Percentiles rank a stretch among this genome's conserved stretches.
These are phyloP conservation scores for Sterrhoptilus dennistouni DNA, from an alignment of 2,113 vertebrate genomes.

Conservation along the genomic window DNA sequence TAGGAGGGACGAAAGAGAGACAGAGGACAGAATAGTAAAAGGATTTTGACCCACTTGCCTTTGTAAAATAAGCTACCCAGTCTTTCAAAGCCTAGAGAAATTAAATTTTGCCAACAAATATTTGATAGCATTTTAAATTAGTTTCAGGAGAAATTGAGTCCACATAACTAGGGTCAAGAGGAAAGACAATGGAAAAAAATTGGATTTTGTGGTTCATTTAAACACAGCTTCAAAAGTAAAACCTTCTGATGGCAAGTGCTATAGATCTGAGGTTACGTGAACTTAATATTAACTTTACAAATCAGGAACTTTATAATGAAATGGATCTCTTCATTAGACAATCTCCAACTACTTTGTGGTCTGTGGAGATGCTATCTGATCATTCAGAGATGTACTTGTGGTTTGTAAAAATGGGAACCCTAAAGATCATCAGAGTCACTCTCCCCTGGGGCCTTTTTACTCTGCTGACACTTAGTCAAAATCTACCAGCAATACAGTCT, in stretches of 20 bases:
- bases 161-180: neutral
- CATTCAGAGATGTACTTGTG: constrained; percentile 82
- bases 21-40: neutral
- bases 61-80: neutral
- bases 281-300: constrained; percentile 59
- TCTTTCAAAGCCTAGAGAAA: neutral
- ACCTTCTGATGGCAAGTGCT: neutral
- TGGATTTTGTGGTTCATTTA: neutral
- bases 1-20: neutral
- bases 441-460: constrained; percentile 83
- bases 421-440: constrained; percentile 73
- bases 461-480: constrained; percentile 82
- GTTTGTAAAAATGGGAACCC: constrained; percentile 80
- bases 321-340: constrained; percentile 74
- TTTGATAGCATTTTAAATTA: neutral
- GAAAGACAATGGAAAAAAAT: neutral
- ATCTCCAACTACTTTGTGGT: constrained; percentile 69
- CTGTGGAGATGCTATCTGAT: constrained; percentile 80
- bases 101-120: neutral
- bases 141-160: neutral
- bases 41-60: neutral
- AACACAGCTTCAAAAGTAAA: neutral
- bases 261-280: constrained; percentile 34
- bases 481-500: constrained; percentile 64
- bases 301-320: constrained; percentile 70